Base-by-base conservation (phyloP, 2,113 vertebrate species). In the Sphyrna mokarran region DNA sequence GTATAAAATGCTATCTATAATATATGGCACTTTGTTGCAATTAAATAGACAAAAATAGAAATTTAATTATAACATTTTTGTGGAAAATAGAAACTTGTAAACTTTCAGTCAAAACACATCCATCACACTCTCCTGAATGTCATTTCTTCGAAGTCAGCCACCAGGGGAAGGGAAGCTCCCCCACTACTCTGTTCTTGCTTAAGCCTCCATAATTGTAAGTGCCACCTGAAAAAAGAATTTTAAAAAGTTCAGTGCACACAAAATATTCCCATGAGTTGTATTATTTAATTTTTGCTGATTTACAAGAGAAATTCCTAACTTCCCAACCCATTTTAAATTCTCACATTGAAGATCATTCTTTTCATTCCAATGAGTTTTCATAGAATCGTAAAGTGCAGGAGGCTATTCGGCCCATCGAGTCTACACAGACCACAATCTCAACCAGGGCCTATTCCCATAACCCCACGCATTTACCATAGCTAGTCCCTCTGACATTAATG, bases 201-300 rank as follows among this genome's bases (percentile, higher is more conserved):
- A 99, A 96, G 98, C 98, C 98, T 98, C 99, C 99, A 99, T 99
- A 98, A 99, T 99, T 99, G 98, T 98, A 97, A 97, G 96, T 96
- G 97, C 97, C 96, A 97, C 98, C 99, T 99, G 96, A 86, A 97
- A 97, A 97, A 96, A 96, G 0, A 94, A 97, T 40, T 13, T 89
- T 14, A 22, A 68, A 66, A 54, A 94, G 63, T 22, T 94, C 63
- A 70, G 43, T 94, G 43, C 40, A 48, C 43, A 48, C 23, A 43
- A 72, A 94, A 54, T 29, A 95, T 29, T 72, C 72, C 22, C 20
- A 94, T n/a, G 2, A 16, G 58, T 40, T 43, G 7, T 9, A 87
- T 23, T 87, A 54, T 26, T 69, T 37, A 8, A 43, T 48, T 43
- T 26, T 70, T 72, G 69, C 66, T 29, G 22, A 9, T 63, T n/a